Conservation (phyloP, 2,888 invertebrate species). For the Lasiommata megera region DNA sequence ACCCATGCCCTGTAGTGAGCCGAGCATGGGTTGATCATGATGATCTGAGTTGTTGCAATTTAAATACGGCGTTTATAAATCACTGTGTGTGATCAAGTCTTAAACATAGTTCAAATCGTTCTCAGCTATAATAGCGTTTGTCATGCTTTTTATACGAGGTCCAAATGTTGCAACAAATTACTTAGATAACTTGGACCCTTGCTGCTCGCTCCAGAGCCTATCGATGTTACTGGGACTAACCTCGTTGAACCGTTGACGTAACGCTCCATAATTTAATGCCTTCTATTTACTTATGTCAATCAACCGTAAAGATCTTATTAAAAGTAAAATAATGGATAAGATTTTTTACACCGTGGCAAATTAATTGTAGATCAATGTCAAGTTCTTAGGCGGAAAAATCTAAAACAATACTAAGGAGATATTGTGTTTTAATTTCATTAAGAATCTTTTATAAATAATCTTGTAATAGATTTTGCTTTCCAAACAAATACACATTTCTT, state of each 20-base stretch:
- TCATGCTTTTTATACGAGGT: conserved; percentile 51
- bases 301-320: conserved; percentile 2
- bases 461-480: no score
- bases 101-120: conserved; percentile 39
- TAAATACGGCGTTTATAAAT: not conserved
- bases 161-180: conserved; percentile 31
- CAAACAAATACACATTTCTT: no score
- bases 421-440: no score
- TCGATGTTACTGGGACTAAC: conserved; percentile 35
- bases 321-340: not conserved
- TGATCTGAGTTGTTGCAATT: no score
- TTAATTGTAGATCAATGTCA: conserved; percentile 2
- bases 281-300: not conserved
- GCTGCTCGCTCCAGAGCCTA: conserved; percentile 36
- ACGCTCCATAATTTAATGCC: not conserved
- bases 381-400: not conserved
- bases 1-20: no score
- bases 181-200: conserved; percentile 35
- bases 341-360: not conserved
- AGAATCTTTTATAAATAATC: no score
- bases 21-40: no score
- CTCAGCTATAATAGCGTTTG: conserved; percentile 46
- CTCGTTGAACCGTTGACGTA: conserved; percentile 7
- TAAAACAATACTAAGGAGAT: no score
- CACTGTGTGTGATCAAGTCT: conserved; percentile 14